Percentiles rank a stretch among this genome's conserved stretches.
Conservation (phyloP, 2,113 vertebrate genomes). For the Chlamydotis undulata region DNA sequence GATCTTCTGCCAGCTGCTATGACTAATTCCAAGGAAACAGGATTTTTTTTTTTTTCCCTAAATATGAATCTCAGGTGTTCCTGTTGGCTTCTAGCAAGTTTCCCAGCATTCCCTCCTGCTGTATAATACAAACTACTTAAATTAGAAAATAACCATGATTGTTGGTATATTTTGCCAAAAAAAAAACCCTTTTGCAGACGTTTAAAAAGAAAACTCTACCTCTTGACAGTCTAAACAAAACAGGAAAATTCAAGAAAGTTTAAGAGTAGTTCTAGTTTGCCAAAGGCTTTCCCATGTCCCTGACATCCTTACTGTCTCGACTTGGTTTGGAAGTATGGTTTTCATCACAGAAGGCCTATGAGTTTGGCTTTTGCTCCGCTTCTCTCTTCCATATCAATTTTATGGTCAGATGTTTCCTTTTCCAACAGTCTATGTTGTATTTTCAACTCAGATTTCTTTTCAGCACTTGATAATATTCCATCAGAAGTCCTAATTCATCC, state of each 20-base stretch:
- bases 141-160: neutral
- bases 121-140: neutral
- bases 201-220: neutral
- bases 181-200: neutral
- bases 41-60: neutral
- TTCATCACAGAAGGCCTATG: neutral
- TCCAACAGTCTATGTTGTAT: neutral
- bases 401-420: neutral
- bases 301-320: neutral
- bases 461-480: neutral
- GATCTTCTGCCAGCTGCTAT: neutral
- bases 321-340: neutral
- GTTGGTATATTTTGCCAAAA: neutral
- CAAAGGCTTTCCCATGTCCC: neutral
- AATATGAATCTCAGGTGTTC: neutral
- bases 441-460: neutral
- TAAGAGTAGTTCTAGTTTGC: neutral
- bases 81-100: neutral
- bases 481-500: neutral
- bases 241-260: neutral
- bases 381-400: neutral
- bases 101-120: neutral
- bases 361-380: neutral
- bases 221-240: neutral
- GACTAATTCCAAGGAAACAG: neutral